Conservation (phyloP, 2,888 invertebrate species). For the Hydropsyche betteni region DNA sequence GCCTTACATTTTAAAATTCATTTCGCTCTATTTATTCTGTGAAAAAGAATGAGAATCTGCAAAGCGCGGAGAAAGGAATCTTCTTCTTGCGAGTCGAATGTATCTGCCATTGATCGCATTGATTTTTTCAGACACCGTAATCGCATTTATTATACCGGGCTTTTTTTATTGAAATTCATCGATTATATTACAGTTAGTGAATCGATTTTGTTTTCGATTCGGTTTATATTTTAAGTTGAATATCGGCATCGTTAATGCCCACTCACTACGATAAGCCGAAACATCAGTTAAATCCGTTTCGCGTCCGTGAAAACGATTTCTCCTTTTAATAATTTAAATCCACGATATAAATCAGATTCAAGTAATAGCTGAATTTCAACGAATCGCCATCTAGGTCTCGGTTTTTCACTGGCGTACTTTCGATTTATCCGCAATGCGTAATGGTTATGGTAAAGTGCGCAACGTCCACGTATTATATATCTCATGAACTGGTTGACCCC, state of each 20-base stretch:
- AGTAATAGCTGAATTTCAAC: too few relatives aligned
- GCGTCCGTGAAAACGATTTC: conserved; percentile 6
- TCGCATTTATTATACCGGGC: too few relatives aligned
- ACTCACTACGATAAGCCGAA: background rate
- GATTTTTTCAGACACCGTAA: too few relatives aligned
- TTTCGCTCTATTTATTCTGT: conserved; percentile 15
- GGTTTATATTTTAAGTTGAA: background rate
- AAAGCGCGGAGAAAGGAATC: conserved; percentile 21
- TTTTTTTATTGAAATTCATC: too few relatives aligned
- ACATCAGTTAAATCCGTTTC: conserved; percentile 1
- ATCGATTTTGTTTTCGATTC: too few relatives aligned
- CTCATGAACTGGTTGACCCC: too few relatives aligned
- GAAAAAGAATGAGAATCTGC: conserved; percentile 16
- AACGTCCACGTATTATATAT: too few relatives aligned
- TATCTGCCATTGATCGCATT: too few relatives aligned
- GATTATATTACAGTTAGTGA: too few relatives aligned
- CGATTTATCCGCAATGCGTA: conserved; percentile 16
- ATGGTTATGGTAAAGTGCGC: background rate
- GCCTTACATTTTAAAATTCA: conserved; percentile 18
- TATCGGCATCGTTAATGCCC: background rate
- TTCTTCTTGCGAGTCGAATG: background rate
- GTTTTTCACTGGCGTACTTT: background rate
- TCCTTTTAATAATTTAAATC: background rate
- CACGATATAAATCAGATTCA: background rate
- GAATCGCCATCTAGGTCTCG: background rate